Percentiles rank a stretch among this genome's conserved stretches.
Evolutionary conservation across 2,797 vertebrate genomes (phyloP).

Genomic region (Melanotaenia maccullochi): DNA sequence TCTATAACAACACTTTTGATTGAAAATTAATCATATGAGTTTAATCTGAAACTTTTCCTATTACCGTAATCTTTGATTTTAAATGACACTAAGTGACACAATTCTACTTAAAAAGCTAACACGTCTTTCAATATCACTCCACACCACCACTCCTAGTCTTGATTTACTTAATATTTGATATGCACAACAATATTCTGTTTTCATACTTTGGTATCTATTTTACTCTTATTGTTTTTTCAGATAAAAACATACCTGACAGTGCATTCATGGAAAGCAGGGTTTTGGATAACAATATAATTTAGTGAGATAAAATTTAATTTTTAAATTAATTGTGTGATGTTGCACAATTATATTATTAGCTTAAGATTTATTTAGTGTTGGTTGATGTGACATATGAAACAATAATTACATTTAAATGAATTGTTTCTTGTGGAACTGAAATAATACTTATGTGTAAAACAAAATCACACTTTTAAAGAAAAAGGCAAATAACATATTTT

Average conservation of each 20-base stretch:
- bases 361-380: neutral
- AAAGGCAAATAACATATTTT: no score
- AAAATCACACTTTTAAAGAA: no score
- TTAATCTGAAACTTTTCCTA: constrained; percentile 1
- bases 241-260: neutral
- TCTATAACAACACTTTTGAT: neutral
- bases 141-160: constrained; percentile 9
- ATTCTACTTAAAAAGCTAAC: constrained; percentile 5
- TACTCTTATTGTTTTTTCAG: neutral
- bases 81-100: neutral
- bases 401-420: no score
- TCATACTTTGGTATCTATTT: neutral
- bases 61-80: constrained; percentile 21
- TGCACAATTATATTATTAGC: neutral
- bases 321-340: neutral
- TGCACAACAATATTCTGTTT: constrained; percentile 1
- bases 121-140: constrained; percentile 29
- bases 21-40: constrained; percentile 17
- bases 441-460: neutral
- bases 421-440: neutral
- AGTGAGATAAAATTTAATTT: neutral
- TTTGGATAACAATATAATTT: neutral
- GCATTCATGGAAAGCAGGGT: constrained; percentile 3
- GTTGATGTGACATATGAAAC: neutral
- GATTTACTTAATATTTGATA: constrained; percentile 6